These are phyloP conservation scores for Stegostoma tigrinum DNA, from an alignment of 2,113 vertebrate species.

Conservation along the genomic window DNA sequence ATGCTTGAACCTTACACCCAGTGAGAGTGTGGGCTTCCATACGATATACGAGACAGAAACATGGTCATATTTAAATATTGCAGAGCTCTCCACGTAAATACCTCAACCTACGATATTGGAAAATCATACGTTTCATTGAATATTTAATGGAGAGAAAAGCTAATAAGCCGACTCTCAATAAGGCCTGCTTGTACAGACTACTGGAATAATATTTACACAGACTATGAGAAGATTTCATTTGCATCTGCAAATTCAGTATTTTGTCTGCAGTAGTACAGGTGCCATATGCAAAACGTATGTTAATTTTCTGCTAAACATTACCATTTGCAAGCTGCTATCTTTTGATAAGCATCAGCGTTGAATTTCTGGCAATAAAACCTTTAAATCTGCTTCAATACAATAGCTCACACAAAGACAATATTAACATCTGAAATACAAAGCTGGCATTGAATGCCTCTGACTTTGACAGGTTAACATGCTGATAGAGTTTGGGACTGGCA, in stretches of 20 bases:
- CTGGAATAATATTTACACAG: not conserved
- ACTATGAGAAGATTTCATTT: not conserved
- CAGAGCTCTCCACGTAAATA: not conserved
- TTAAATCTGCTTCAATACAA: not conserved
- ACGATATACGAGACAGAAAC: not conserved
- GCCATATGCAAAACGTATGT: not conserved
- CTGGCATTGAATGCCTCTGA: not conserved
- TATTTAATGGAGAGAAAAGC: not conserved
- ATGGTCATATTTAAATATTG: not conserved
- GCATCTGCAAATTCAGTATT: not conserved
- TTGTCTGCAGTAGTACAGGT: not conserved
- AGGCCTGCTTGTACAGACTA: not conserved
- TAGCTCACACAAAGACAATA: not conserved
- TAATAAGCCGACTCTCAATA: not conserved
- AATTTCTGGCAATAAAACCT: not conserved
- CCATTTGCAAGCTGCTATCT: not conserved
- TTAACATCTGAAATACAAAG: not conserved
- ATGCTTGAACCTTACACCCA: not conserved
- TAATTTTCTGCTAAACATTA: slow-evolving; percentile 12
- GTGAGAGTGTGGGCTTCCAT: not conserved
- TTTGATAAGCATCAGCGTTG: not conserved
- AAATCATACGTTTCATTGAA: not conserved
- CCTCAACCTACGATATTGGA: not conserved
- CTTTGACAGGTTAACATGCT: not conserved
- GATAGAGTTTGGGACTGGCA: not conserved